Evolutionary conservation across 2,888 invertebrate species (phyloP), one percentile per base, ranked within the genome.

Genomic region (Doris montereyensis): DNA sequence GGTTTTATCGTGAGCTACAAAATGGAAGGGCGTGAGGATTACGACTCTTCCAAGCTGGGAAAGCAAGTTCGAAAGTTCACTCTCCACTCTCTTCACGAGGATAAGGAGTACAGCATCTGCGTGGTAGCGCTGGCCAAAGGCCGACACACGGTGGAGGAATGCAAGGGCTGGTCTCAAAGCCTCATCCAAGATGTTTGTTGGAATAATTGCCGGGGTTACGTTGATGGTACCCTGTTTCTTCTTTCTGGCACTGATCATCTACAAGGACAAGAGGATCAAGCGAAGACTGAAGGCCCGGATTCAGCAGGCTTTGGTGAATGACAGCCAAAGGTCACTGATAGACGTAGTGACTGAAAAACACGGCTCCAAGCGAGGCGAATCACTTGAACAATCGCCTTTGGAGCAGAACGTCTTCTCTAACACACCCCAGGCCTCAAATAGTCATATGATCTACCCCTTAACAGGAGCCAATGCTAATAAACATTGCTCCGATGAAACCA

Each of bases 221-320:
- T 86, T 86, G 74, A 74, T 87, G 1, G 75, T 85, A 8, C 87
- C 87, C 5, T 86, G 85, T 41, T n/a, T 84, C 0, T 34, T 77
- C 1, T 78, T 81, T 3, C 60, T 87, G 0, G 32, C 79, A 17
- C 83, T 74, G 60, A 83, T 87, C 28, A 35, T 84, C 3, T 77
- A 75, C 60, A 82, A 81, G 60, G 82, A 82, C 60, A 17, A 24
- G 21, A 62, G 21, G n/a, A 21, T 21, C 13, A 62, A 62, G 62
- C 8, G 13, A 13, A 52, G 13, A 52, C 52, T 10, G 52, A 52
- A 52, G 52, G 52, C 52, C 17, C 52, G 52, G 52, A 10, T 13
- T 13, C 17, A 10, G 52, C 8, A 13, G 52, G 8, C 10, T 13
- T 52, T 52, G 8, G 10, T 10, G 13, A 13, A 52, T 10, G 13